Evolutionary conservation across 1,140 invertebrate genomes (phyloP).

Genomic region (Apocrypta bakeri): DNA sequence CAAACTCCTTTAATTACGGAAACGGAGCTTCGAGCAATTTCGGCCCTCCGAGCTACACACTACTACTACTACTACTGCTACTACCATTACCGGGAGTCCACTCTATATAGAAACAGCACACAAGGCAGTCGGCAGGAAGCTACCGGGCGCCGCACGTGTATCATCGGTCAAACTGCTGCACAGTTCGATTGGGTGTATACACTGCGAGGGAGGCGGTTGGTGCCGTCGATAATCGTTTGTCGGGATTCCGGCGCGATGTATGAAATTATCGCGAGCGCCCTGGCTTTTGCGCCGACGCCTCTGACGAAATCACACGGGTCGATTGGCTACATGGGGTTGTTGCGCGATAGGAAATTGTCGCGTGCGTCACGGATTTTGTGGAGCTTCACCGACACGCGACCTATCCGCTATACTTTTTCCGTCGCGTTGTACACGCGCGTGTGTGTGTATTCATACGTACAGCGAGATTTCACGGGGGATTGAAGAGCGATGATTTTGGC

Average conservation of each 20-base stretch:
- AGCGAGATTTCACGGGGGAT: neutral
- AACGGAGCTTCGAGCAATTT: constrained; percentile 45
- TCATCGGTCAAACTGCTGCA: neutral
- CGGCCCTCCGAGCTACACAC: constrained; percentile 5
- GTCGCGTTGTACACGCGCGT: neutral
- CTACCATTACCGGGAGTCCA: neutral
- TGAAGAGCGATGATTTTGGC: neutral
- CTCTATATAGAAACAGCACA: neutral
- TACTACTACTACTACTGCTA: too few relatives aligned
- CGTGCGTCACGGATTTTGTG: constrained; percentile 17
- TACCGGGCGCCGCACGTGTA: neutral
- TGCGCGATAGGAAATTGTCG: constrained; percentile 24
- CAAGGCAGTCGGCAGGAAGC: neutral
- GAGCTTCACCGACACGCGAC: constrained; percentile 19
- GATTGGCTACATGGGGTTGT: neutral
- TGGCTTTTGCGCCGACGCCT: neutral
- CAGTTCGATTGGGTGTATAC: neutral
- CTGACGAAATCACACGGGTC: constrained; percentile 24
- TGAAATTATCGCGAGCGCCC: constrained; percentile 38
- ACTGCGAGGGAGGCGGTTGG: neutral
- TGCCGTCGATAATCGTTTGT: constrained; percentile 25
- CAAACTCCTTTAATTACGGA: constrained; percentile 54
- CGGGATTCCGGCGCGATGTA: constrained; percentile 27
- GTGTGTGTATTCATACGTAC: neutral
- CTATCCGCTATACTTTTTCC: constrained; percentile 1